Percentiles rank a stretch among this genome's conserved stretches.
phyloP scores from a whole-genome alignment of 2,888 invertebrate species.

The Actias luna region DNA sequence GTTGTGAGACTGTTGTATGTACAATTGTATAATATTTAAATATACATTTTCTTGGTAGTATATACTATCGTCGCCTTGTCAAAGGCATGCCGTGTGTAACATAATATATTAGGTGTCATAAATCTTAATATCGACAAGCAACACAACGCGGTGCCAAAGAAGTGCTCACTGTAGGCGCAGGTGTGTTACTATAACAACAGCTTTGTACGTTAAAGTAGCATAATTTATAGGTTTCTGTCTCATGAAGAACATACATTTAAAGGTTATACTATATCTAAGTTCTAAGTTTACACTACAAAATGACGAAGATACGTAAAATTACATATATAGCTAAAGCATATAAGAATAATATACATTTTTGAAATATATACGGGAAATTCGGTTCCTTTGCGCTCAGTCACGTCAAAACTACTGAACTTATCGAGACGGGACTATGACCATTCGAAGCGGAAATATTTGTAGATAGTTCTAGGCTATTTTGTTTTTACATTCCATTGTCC shows the following conservation, averaged over 20 bases:
- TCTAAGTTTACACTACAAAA: no score
- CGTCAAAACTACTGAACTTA: no score
- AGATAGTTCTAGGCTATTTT: no score
- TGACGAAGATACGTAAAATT: no score
- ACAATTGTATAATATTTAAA: not conserved
- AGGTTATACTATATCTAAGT: not conserved
- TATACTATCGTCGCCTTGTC: conserved; percentile 1
- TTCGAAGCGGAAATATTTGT: no score
- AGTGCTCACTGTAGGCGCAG: conserved; percentile 6
- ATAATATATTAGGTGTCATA: conserved; percentile 5
- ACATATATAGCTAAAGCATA: no score
- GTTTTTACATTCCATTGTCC: no score
- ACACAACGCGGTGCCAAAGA: conserved; percentile 3
- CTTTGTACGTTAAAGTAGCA: not conserved
- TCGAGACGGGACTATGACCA: no score
- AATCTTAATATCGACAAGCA: conserved; percentile 10
- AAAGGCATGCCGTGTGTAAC: not conserved
- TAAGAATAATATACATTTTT: no score
- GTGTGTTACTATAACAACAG: conserved; percentile 7
- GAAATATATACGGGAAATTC: no score
- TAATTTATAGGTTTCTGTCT: not conserved
- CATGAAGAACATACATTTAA: not conserved
- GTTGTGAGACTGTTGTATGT: no score
- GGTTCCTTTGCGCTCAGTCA: no score
- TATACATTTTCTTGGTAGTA: not conserved